Conservation (phyloP, 2,888 invertebrate species). For the Drosophila anomalata region DNA sequence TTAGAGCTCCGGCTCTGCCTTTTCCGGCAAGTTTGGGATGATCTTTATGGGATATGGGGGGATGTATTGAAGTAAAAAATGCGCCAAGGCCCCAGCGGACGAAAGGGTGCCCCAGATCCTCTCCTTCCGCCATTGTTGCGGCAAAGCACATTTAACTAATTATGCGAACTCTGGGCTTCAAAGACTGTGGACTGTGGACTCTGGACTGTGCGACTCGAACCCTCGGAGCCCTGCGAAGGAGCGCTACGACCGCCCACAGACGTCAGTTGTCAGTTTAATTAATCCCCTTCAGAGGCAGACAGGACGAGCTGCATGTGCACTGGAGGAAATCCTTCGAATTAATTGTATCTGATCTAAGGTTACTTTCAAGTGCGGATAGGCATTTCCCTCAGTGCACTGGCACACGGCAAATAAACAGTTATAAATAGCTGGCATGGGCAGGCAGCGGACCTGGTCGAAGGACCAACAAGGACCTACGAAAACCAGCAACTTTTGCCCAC, state of each 20-base stretch:
- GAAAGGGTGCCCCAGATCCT: constrained; percentile 6
- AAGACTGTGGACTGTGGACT: constrained; percentile 36
- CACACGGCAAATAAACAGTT: constrained; percentile 70
- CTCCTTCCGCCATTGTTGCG: constrained; percentile 58
- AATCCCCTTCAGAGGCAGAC: constrained; percentile 75
- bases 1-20: constrained; percentile 15
- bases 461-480: constrained; percentile 30
- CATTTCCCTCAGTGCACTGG: constrained; percentile 25
- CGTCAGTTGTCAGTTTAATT: constrained; percentile 77
- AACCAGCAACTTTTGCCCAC: constrained; percentile 9
- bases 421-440: constrained; percentile 55
- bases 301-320: constrained; percentile 42
- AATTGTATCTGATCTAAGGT: background rate
- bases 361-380: background rate
- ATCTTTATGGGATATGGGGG: constrained; percentile 28
- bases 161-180: constrained; percentile 70
- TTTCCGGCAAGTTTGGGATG: background rate
- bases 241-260: constrained; percentile 58
- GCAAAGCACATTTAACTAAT: constrained; percentile 78
- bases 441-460: constrained; percentile 32
- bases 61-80: constrained; percentile 32
- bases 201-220: constrained; percentile 3
- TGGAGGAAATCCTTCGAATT: background rate
- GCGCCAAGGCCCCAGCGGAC: constrained; percentile 2
- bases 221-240: background rate